phyloP scores from a whole-genome alignment of 2,113 vertebrate genomes.

The Atractosteus spatula region DNA sequence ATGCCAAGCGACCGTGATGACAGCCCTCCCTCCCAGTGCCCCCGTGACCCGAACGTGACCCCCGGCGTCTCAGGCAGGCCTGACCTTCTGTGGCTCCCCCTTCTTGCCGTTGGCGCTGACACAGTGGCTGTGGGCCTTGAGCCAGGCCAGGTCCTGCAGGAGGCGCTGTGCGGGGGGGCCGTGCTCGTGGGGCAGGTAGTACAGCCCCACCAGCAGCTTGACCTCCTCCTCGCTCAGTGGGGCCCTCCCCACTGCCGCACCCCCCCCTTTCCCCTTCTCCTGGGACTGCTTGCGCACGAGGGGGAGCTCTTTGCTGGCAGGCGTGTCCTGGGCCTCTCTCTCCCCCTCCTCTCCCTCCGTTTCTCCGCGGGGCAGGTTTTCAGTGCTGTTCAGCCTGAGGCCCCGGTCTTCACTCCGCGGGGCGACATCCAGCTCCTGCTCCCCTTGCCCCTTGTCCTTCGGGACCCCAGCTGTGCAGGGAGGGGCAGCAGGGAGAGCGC shows the following conservation, averaged over 20 bases:
- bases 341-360: constrained; percentile 15
- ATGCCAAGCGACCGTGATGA: no score
- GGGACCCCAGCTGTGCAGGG: constrained; percentile 36
- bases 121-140: constrained; percentile 64
- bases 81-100: constrained; percentile 59
- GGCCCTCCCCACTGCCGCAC: constrained; percentile 47
- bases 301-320: constrained; percentile 13
- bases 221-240: constrained; percentile 66
- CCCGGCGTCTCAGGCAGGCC: background rate
- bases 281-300: constrained; percentile 26
- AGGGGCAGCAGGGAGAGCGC: constrained; percentile 36
- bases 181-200: constrained; percentile 78
- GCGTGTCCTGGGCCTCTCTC: background rate
- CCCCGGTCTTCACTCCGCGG: background rate
- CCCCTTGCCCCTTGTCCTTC: constrained; percentile 18
- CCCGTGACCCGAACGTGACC: no score
- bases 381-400: background rate
- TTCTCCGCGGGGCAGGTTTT: background rate
- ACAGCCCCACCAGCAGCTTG: constrained; percentile 73
- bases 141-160: constrained; percentile 75
- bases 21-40: no score
- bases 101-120: constrained; percentile 65
- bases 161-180: constrained; percentile 62
- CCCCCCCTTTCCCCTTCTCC: constrained; percentile 48
- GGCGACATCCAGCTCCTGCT: constrained; percentile 24